Evolutionary conservation across 92 coral and sea anemone species (phyloP).

Genomic region (Epizoanthus rinbou): DNA sequence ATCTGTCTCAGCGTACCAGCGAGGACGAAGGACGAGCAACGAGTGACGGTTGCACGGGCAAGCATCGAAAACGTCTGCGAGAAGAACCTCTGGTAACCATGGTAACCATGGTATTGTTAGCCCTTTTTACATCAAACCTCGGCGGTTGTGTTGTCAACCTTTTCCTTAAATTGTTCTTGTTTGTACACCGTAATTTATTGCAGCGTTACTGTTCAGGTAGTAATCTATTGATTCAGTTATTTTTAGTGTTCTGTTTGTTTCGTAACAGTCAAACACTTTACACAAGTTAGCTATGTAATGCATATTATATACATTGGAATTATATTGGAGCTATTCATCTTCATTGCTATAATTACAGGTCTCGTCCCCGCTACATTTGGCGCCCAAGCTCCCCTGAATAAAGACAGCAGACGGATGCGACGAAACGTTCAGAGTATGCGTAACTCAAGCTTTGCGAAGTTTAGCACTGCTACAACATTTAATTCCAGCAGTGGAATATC

Average conservation of each 20-base stretch:
- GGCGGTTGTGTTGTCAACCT: too few relatives aligned
- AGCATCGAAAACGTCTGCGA: too few relatives aligned
- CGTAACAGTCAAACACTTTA: too few relatives aligned
- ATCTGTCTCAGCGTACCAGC: too few relatives aligned
- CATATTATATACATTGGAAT: too few relatives aligned
- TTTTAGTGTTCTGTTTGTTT: not conserved
- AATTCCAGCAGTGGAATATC: constrained; percentile 46
- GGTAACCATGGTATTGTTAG: too few relatives aligned
- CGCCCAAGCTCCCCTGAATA: constrained; percentile 78
- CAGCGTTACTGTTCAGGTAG: not conserved
- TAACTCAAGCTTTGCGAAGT: constrained; percentile 78
- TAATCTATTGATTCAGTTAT: not conserved
- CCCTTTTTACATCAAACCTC: too few relatives aligned
- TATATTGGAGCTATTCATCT: not conserved
- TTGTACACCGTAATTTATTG: too few relatives aligned
- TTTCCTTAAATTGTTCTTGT: too few relatives aligned
- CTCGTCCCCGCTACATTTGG: constrained; percentile 90
- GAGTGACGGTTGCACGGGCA: too few relatives aligned
- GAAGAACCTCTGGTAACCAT: too few relatives aligned
- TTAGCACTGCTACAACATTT: constrained; percentile 56
- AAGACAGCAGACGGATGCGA: constrained; percentile 51
- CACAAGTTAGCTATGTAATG: not conserved
- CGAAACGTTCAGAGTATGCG: constrained; percentile 52
- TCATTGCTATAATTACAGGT: constrained; percentile 44
- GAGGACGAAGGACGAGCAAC: too few relatives aligned